Evolutionary conservation across 1,140 invertebrate genomes (phyloP).

Genomic region (Berghia stephanieae): DNA sequence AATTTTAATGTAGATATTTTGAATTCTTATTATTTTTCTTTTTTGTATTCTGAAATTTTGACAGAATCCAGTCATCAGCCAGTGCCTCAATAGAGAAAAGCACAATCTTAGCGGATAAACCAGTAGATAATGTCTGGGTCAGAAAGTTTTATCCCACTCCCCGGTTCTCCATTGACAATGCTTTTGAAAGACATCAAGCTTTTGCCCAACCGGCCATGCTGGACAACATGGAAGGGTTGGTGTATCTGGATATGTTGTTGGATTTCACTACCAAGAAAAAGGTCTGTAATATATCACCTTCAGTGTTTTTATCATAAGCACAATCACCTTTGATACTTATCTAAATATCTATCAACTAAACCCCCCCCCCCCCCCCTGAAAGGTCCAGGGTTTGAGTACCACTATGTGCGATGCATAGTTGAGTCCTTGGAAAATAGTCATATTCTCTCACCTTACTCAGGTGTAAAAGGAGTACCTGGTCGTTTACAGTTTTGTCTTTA

Average conservation of each 20-base stretch:
- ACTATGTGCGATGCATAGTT: too few relatives aligned
- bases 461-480: too few relatives aligned
- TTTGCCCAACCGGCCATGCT: slow-evolving; percentile 55
- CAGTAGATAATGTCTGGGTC: slow-evolving; percentile 55
- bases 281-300: slow-evolving; percentile 30
- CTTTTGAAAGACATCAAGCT: slow-evolving; percentile 49
- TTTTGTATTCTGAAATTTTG: too few relatives aligned
- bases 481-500: too few relatives aligned
- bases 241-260: slow-evolving; percentile 51
- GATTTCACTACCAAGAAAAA: slow-evolving; percentile 53
- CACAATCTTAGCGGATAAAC: slow-evolving; percentile 25
- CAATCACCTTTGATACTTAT: neutral
- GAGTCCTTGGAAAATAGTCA: too few relatives aligned
- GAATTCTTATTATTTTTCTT: too few relatives aligned
- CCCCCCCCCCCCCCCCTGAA: too few relatives aligned
- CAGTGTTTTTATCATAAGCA: neutral
- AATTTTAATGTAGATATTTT: too few relatives aligned
- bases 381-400: too few relatives aligned
- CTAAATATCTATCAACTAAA: neutral
- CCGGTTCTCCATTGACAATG: slow-evolving; percentile 41
- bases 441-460: too few relatives aligned
- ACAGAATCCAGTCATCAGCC: too few relatives aligned
- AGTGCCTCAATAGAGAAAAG: too few relatives aligned
- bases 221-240: slow-evolving; percentile 43
- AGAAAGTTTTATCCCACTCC: slow-evolving; percentile 43